Evolutionary conservation across 1,140 invertebrate species (phyloP).

Genomic region (Coelopa frigida): DNA sequence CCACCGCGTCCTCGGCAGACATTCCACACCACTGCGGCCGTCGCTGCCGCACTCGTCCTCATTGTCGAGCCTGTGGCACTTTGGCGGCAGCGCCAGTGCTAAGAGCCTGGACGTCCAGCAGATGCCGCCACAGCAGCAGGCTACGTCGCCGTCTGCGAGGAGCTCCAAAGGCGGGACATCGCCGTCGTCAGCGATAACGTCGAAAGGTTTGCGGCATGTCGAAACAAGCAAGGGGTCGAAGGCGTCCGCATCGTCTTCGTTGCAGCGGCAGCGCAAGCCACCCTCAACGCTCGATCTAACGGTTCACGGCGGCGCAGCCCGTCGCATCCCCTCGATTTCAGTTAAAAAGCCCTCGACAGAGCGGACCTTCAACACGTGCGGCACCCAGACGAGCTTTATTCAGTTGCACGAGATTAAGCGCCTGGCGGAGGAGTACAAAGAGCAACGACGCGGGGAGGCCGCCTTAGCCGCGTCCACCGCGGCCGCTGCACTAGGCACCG

Average conservation of each 20-base stretch:
- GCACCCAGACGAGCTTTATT: slow-evolving; percentile 34
- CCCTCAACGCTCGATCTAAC: slow-evolving; percentile 2
- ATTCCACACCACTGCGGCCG: slow-evolving; percentile 24
- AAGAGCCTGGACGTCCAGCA: no score
- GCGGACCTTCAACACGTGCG: slow-evolving; percentile 15
- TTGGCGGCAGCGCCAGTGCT: no score
- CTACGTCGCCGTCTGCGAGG: no score
- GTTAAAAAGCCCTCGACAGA: slow-evolving; percentile 1
- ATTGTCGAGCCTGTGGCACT: slow-evolving; percentile 20
- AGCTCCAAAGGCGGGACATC: no score
- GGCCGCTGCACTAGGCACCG: slow-evolving; percentile 9
- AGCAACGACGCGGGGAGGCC: slow-evolving; percentile 27
- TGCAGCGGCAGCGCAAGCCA: slow-evolving; percentile 3
- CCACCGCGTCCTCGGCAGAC: slow-evolving; percentile 23
- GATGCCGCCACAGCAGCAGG: no score
- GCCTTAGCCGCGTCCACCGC: background rate
- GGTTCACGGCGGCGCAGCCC: background rate
- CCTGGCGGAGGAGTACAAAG: slow-evolving; percentile 23
- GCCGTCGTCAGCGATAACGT: no score
- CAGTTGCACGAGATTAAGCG: slow-evolving; percentile 26
- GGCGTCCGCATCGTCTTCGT: no score
- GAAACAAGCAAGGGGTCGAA: no score
- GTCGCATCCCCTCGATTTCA: background rate
- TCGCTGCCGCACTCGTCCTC: slow-evolving; percentile 19
- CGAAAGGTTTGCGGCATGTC: no score